Percentiles rank a stretch among this genome's conserved stretches.
Evolutionary conservation across 2,888 invertebrate genomes (phyloP).

Genomic region (Erebia ligea): DNA sequence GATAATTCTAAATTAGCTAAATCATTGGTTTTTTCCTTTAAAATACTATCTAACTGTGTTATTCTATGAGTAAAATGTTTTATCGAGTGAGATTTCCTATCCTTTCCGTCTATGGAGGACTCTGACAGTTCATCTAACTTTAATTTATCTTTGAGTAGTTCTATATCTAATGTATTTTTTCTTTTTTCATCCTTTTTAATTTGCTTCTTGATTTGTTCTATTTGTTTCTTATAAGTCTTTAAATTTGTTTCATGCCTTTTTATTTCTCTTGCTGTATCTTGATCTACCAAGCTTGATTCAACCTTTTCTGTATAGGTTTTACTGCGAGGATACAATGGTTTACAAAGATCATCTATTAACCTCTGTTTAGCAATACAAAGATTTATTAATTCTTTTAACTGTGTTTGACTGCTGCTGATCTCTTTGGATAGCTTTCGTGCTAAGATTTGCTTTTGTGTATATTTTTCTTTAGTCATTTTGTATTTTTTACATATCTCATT

Average conservation of each 20-base stretch:
- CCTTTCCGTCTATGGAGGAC: constrained; percentile 80
- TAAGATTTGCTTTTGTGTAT: constrained; percentile 75
- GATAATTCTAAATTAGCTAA: constrained; percentile 83
- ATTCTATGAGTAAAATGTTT: constrained; percentile 86
- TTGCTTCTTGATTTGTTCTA: constrained; percentile 89
- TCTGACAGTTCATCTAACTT: constrained; percentile 79
- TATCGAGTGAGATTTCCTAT: constrained; percentile 82
- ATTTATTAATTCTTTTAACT: constrained; percentile 88
- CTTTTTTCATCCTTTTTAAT: constrained; percentile 89
- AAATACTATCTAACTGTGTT: constrained; percentile 86
- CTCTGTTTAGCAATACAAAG: constrained; percentile 87
- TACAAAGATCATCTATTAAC: constrained; percentile 86
- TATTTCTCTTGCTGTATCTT: constrained; percentile 85
- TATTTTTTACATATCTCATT: constrained; percentile 79
- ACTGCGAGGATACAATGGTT: constrained; percentile 63
- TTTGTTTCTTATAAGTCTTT: constrained; percentile 88
- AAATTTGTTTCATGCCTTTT: constrained; percentile 89
- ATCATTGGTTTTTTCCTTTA: constrained; percentile 88
- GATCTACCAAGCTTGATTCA: constrained; percentile 80
- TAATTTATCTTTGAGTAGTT: constrained; percentile 82
- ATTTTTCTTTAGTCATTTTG: constrained; percentile 80
- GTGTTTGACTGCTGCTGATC: constrained; percentile 86
- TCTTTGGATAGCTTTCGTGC: constrained; percentile 81
- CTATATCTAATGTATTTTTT: constrained; percentile 86
- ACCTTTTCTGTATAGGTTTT: constrained; percentile 83